These are phyloP conservation scores for Danio rerio DNA, from an alignment of 2,113 vertebrate genomes.

Conservation along the genomic window GRCz12tu NC_133181.1:46159001-46159500, in stretches of 20 bases:
- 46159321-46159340: neutral
- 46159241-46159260: conserved; percentile 1
- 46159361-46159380: neutral
- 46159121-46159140: conserved; percentile 73
- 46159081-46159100: conserved; percentile 64
- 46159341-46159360: neutral
- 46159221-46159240: conserved; percentile 1
- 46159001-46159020: too few species aligned
- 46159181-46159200: conserved; percentile 68
- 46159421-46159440: neutral
- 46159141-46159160: conserved; percentile 64
- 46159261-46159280: conserved; percentile 15
- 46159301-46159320: neutral
- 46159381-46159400: neutral
- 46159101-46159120: conserved; percentile 71
- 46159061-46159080: neutral
- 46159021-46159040: too few species aligned
- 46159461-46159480: neutral
- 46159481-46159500: conserved; percentile 21
- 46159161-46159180: conserved; percentile 64
- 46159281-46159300: conserved; percentile 21
- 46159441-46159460: neutral
- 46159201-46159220: conserved; percentile 70
- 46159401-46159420: neutral
- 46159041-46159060: too few species aligned